Percentiles rank a stretch among this genome's conserved stretches.
Evolutionary conservation across 2,113 vertebrate genomes (phyloP).

Genomic region (Hippocampus abdominalis): DNA sequence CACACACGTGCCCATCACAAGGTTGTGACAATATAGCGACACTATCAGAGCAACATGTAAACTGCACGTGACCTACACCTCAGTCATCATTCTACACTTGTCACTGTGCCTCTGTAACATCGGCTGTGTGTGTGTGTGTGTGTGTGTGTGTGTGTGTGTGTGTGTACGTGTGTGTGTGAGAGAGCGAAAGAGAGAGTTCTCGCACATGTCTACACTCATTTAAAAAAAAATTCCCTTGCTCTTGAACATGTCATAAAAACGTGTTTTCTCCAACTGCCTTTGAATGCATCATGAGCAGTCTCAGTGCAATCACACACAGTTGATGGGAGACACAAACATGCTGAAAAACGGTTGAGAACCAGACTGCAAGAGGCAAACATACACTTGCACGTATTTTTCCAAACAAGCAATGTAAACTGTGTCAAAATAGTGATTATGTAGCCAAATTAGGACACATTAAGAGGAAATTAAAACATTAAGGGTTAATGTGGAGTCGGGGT

Average conservation of each 20-base stretch:
- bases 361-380: neutral
- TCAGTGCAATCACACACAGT: neutral
- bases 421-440: neutral
- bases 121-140: slow-evolving; percentile 20
- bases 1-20: slow-evolving; percentile 1
- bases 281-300: neutral
- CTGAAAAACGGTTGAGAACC: neutral
- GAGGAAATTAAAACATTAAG: neutral
- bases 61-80: slow-evolving; percentile 44
- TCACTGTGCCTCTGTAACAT: slow-evolving; percentile 33
- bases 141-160: slow-evolving; percentile 3
- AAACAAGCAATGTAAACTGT: neutral
- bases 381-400: neutral
- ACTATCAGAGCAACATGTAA: slow-evolving; percentile 55
- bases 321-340: neutral
- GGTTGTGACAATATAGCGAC: slow-evolving; percentile 34
- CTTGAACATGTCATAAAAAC: neutral
- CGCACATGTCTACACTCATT: too few species aligned
- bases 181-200: too few species aligned
- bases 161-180: slow-evolving; percentile 9
- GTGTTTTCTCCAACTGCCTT: neutral
- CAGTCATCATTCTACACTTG: slow-evolving; percentile 62
- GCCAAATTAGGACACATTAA: neutral
- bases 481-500: too few species aligned
- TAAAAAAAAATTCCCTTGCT: neutral